Conservation (phyloP, 2,113 vertebrate genomes). For the Ammospiza nelsoni region DNA sequence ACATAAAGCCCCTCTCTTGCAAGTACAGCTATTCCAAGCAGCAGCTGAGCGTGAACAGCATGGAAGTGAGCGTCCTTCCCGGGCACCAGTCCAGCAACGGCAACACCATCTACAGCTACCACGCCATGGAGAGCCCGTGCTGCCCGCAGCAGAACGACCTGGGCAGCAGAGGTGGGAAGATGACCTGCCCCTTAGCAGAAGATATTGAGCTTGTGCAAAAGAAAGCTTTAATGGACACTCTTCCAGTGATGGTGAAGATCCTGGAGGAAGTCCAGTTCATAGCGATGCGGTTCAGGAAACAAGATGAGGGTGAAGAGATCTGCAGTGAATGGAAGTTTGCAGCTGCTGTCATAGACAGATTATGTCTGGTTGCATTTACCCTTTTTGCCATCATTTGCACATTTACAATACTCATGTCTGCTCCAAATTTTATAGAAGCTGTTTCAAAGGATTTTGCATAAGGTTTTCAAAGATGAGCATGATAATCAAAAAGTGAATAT, state of each 20-base stretch:
- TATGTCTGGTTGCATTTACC: conserved; percentile 89
- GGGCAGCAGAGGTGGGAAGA: conserved; percentile 62
- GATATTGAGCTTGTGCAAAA: conserved; percentile 66
- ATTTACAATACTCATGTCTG: conserved; percentile 90
- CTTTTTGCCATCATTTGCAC: conserved; percentile 92
- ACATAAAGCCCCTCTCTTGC: conserved; percentile 72
- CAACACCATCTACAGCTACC: conserved; percentile 81
- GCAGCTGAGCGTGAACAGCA: conserved; percentile 77
- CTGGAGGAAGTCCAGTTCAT: conserved; percentile 89
- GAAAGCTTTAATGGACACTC: conserved; percentile 70
- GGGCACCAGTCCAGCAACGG: conserved; percentile 80
- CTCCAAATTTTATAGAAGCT: conserved; percentile 90
- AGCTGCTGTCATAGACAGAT: conserved; percentile 87
- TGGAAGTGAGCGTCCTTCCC: conserved; percentile 79
- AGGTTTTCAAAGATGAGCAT: conserved; percentile 1
- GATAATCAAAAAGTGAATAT: not conserved
- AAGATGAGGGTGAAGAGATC: conserved; percentile 84
- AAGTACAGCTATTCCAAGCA: conserved; percentile 76
- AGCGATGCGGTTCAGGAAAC: conserved; percentile 82
- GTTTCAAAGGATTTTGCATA: conserved; percentile 91
- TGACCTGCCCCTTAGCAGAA: conserved; percentile 58
- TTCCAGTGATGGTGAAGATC: conserved; percentile 81
- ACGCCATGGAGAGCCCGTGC: conserved; percentile 73
- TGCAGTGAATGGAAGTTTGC: conserved; percentile 93
- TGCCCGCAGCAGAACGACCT: conserved; percentile 79